Evolutionary conservation across 2,797 vertebrate genomes (phyloP).

Genomic region (Meriones psammophilus): DNA sequence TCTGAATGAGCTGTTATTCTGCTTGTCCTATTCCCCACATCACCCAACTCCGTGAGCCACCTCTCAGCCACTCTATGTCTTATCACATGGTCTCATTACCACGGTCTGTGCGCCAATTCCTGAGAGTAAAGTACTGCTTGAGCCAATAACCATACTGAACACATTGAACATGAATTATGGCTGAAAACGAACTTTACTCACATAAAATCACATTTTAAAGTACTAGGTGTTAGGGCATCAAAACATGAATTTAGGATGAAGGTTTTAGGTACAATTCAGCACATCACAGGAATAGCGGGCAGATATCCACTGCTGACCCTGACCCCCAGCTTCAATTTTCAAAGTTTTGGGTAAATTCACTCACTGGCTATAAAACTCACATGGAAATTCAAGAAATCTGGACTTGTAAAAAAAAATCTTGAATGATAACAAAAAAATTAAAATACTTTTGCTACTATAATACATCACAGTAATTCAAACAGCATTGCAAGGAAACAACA

Average conservation of each 20-base stretch:
- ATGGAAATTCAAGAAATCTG: not conserved
- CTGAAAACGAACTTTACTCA: not conserved
- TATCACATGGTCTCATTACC: not conserved
- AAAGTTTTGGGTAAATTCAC: not conserved
- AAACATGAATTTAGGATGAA: not conserved
- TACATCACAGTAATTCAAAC: not conserved
- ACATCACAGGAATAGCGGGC: not conserved
- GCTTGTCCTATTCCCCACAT: not conserved
- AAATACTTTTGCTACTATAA: not conserved
- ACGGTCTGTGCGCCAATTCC: not conserved
- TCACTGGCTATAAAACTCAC: not conserved
- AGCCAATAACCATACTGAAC: not conserved
- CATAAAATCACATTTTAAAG: not conserved
- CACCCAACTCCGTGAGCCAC: not conserved
- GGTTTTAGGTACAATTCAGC: not conserved
- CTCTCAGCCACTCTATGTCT: not conserved
- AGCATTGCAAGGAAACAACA: not conserved
- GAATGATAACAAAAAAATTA: not conserved
- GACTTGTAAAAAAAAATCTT: not conserved
- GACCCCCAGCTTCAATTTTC: not conserved
- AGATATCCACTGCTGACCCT: not conserved
- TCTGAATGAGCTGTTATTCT: not conserved
- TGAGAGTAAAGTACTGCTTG: not conserved
- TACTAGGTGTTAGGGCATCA: not conserved
- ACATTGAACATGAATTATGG: not conserved